Evolutionary conservation across 2,797 vertebrate genomes (phyloP).

Genomic region (Thunnus albacares): DNA sequence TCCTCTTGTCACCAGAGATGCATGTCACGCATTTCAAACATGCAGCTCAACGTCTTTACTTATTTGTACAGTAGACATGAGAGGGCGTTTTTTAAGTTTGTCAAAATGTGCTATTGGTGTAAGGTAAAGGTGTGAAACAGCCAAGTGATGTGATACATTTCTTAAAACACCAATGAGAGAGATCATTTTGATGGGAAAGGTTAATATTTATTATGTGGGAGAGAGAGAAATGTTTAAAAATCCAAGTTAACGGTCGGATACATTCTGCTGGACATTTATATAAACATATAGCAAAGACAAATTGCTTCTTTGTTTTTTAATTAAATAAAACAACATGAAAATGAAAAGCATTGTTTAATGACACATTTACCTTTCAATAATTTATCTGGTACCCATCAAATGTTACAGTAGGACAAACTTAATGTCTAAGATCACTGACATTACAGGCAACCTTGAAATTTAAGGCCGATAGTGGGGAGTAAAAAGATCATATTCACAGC

Average conservation of each 20-base stretch:
- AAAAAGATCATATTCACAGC: conserved; percentile 37
- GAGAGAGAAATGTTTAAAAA: background rate
- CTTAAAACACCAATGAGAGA: conserved; percentile 7
- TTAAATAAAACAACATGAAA: background rate
- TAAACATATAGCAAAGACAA: background rate
- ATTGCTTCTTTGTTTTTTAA: background rate
- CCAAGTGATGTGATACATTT: conserved; percentile 26
- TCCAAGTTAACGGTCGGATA: background rate
- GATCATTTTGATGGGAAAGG: background rate
- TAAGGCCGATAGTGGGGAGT: background rate
- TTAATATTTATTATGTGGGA: background rate
- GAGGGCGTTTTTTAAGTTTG: conserved; percentile 16
- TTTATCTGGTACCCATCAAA: conserved; percentile 6
- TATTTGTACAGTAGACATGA: conserved; percentile 24
- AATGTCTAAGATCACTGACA: conserved; percentile 16
- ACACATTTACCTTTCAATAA: conserved; percentile 6
- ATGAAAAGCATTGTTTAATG: background rate
- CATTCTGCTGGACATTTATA: background rate
- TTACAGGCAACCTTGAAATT: conserved; percentile 6
- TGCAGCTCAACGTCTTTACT: conserved; percentile 28
- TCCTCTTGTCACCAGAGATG: conserved; percentile 30
- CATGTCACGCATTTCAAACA: conserved; percentile 50
- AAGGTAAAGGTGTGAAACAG: conserved; percentile 40
- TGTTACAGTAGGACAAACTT: conserved; percentile 5
- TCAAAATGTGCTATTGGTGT: conserved; percentile 13